phyloP scores from a whole-genome alignment of 2,888 invertebrate species.

The Entomobrya proxima region DNA sequence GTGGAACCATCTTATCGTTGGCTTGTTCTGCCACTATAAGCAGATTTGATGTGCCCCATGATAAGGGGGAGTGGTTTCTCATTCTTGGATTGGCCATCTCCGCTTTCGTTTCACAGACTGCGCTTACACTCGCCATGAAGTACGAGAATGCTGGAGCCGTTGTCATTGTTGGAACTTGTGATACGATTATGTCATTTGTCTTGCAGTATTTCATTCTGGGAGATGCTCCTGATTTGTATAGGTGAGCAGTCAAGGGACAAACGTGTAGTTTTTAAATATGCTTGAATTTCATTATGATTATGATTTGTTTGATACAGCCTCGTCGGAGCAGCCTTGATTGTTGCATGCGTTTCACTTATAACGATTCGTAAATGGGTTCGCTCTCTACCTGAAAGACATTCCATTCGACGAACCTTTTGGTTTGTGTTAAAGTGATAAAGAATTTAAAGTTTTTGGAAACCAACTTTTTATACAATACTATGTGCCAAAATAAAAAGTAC shows the following conservation, averaged over 20 bases:
- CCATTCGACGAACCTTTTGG: conserved; percentile 33
- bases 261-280: background rate
- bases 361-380: conserved; percentile 65
- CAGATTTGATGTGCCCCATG: conserved; percentile 62
- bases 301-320: conserved; percentile 45
- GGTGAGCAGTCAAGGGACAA: conserved; percentile 62
- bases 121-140: conserved; percentile 68
- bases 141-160: conserved; percentile 70
- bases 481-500: too few species aligned
- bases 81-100: conserved; percentile 41
- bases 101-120: conserved; percentile 61
- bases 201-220: conserved; percentile 71
- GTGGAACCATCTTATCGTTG: conserved; percentile 53
- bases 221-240: conserved; percentile 67
- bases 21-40: conserved; percentile 43
- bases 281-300: background rate
- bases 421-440: conserved; percentile 55
- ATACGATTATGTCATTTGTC: conserved; percentile 68
- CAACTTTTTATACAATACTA: too few species aligned
- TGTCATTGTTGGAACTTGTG: conserved; percentile 59
- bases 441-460: too few species aligned
- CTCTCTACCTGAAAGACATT: conserved; percentile 38
- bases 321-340: conserved; percentile 47
- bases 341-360: conserved; percentile 45
- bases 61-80: conserved; percentile 39